A percentile compares a stretch with the other conserved stretches of the same genome.
These are phyloP conservation scores for Aurelia sp. DNA, from an alignment of 30 jellyfish, hydroid and myxozoan species.

Conservation along the genomic window DNA sequence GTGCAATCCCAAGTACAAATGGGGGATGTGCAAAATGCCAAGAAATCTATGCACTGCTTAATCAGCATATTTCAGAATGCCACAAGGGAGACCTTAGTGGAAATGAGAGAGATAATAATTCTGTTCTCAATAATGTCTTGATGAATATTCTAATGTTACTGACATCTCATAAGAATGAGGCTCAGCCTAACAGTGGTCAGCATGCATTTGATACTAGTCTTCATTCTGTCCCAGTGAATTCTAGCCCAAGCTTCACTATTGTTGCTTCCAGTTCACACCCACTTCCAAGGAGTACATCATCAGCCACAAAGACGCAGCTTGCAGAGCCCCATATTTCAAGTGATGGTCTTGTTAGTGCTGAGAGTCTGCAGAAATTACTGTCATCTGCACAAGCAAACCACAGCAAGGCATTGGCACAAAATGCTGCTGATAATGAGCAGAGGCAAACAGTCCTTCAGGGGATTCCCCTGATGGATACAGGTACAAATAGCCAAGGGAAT, in stretches of 20 bases:
- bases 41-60: slow-evolving; percentile 65
- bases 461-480: slow-evolving; percentile 32
- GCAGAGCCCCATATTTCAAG: slow-evolving; percentile 10
- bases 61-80: slow-evolving; percentile 68
- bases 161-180: slow-evolving; percentile 44
- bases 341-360: slow-evolving; percentile 53
- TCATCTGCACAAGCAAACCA: slow-evolving; percentile 52
- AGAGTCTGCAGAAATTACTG: slow-evolving; percentile 39
- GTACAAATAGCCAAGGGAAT: slow-evolving; percentile 31
- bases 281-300: slow-evolving; percentile 5
- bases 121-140: slow-evolving; percentile 66
- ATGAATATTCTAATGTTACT: slow-evolving; percentile 78
- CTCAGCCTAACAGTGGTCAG: slow-evolving; percentile 45
- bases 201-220: neutral
- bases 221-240: neutral
- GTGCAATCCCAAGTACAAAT: slow-evolving; percentile 3
- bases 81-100: slow-evolving; percentile 56
- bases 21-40: slow-evolving; percentile 76
- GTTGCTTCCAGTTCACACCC: slow-evolving; percentile 11
- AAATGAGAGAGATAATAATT: slow-evolving; percentile 50
- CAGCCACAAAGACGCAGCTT: neutral
- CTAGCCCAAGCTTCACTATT: slow-evolving; percentile 16
- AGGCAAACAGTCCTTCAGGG: slow-evolving; percentile 64
- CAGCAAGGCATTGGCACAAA: slow-evolving; percentile 18
- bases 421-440: slow-evolving; percentile 35